A percentile compares a stretch with the other conserved stretches of the same genome.
These are phyloP conservation scores for Oreochromis mossambicus DNA, from an alignment of 2,797 vertebrate species.

Conservation along the genomic window DNA sequence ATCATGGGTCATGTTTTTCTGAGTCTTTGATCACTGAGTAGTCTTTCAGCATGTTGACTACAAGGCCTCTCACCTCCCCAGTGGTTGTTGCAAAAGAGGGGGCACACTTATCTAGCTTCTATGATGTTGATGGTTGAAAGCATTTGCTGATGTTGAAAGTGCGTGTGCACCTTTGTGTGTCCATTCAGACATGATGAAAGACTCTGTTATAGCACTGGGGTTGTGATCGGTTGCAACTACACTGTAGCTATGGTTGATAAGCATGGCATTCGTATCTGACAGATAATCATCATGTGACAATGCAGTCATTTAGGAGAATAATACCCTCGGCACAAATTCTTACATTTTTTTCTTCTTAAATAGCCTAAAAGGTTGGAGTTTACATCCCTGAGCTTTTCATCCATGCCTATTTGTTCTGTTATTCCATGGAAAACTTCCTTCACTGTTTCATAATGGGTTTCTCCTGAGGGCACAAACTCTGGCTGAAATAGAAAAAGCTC, in stretches of 20 bases:
- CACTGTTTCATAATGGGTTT: conserved; percentile 50
- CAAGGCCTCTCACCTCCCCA: conserved; percentile 72
- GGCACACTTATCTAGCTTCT: conserved; percentile 68
- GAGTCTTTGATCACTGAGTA: conserved; percentile 70
- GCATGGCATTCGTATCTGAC: background rate
- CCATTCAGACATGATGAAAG: conserved; percentile 66
- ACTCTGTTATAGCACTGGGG: conserved; percentile 38
- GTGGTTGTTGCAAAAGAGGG: conserved; percentile 68
- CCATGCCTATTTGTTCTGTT: conserved; percentile 44
- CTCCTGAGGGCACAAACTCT: conserved; percentile 56
- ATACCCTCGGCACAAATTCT: background rate
- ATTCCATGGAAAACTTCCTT: conserved; percentile 52
- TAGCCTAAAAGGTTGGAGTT: conserved; percentile 23
- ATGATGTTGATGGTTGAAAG: conserved; percentile 74
- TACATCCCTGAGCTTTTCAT: conserved; percentile 35
- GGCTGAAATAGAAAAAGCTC: conserved; percentile 47
- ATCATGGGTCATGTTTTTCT: conserved; percentile 67
- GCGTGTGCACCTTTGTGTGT: conserved; percentile 22
- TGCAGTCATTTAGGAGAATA: background rate
- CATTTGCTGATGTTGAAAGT: conserved; percentile 69
- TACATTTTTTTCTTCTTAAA: conserved; percentile 17
- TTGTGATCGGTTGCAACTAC: conserved; percentile 54
- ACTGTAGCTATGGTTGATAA: conserved; percentile 24
- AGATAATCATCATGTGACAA: conserved; percentile 11
- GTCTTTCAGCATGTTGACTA: conserved; percentile 72